These are phyloP conservation scores for Orientallactaga bullata DNA, from an alignment of 2,113 vertebrate genomes.

Conservation along the genomic window DNA sequence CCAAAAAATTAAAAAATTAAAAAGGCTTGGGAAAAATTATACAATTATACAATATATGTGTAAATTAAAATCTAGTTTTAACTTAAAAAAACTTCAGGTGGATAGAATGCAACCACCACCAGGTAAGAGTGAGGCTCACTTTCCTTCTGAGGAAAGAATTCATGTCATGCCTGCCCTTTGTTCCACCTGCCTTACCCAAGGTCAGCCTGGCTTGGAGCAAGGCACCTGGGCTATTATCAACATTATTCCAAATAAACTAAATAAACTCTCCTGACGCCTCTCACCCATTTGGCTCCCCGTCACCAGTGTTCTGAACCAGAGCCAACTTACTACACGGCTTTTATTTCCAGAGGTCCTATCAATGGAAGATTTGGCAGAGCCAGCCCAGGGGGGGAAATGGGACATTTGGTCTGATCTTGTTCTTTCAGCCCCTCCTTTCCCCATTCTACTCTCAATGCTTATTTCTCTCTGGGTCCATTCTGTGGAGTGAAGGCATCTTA, in stretches of 20 bases:
- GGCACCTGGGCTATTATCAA: not conserved
- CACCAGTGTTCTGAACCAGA: conserved; percentile 13
- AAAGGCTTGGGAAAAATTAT: not conserved
- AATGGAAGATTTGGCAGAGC: not conserved
- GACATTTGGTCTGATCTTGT: not conserved
- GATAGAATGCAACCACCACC: not conserved
- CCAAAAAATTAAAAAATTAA: no score
- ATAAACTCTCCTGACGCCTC: conserved; percentile 23
- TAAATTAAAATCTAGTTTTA: conserved; percentile 38
- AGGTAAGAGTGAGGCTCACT: not conserved
- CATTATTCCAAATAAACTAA: conserved; percentile 31
- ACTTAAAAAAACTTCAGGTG: conserved; percentile 24
- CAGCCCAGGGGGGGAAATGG: not conserved
- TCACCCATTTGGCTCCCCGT: conserved; percentile 52
- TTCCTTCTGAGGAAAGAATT: not conserved
- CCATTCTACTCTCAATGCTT: not conserved
- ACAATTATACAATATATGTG: not conserved
- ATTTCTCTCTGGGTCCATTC: not conserved
- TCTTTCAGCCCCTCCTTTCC: not conserved
- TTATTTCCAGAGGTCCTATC: conserved; percentile 36
- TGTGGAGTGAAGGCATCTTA: not conserved
- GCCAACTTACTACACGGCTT: not conserved
- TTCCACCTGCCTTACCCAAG: not conserved
- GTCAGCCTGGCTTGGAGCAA: not conserved
- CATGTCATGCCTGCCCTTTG: not conserved